Conservation (phyloP, 2,797 vertebrate species). For the Lerista edwardsae region DNA sequence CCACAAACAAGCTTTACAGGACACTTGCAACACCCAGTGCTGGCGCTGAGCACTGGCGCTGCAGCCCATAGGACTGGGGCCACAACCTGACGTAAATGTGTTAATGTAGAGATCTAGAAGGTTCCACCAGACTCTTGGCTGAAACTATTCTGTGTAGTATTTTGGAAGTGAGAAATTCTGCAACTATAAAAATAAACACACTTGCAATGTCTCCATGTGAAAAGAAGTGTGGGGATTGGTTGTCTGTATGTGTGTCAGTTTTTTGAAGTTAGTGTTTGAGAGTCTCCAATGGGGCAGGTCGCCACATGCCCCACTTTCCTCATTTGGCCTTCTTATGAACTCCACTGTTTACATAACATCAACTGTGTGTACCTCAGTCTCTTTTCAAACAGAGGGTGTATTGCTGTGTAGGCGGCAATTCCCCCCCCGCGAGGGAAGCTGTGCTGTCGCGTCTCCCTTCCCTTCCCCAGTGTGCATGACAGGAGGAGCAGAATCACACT, state of each 20-base stretch:
- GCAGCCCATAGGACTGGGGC: no score
- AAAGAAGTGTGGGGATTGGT: not conserved
- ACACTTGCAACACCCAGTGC: no score
- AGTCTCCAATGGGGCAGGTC: not conserved
- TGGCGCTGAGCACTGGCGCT: no score
- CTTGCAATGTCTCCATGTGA: not conserved
- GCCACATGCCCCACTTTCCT: not conserved
- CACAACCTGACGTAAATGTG: not conserved
- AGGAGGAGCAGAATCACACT: conserved; percentile 18
- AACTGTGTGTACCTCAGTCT: not conserved
- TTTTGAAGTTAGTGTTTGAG: not conserved
- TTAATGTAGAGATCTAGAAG: not conserved
- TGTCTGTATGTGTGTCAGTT: not conserved
- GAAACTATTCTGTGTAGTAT: not conserved
- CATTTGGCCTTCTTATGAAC: not conserved
- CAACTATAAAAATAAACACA: not conserved
- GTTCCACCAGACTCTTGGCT: not conserved
- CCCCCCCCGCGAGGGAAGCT: not conserved
- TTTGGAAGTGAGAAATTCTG: not conserved
- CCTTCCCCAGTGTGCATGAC: conserved; percentile 20
- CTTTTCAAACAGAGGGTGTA: not conserved
- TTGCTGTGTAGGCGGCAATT: conserved; percentile 1
- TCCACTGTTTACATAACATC: not conserved
- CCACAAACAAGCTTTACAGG: no score
- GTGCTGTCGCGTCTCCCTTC: not conserved